Evolutionary conservation across 2,113 vertebrate species (phyloP).

Genomic region (Fregetta grallaria): DNA sequence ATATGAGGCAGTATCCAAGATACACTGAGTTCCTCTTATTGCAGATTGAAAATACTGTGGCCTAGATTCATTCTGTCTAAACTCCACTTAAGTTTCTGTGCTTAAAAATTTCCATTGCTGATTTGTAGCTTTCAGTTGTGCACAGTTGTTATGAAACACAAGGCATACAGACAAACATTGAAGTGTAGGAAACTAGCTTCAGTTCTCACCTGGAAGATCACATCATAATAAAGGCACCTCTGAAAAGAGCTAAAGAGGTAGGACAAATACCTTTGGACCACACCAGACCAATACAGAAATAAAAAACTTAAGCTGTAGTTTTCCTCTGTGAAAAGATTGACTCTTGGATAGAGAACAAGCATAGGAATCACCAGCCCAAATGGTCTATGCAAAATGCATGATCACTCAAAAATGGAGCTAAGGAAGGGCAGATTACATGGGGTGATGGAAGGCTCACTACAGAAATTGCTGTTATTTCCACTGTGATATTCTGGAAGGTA

Average conservation of each 20-base stretch:
- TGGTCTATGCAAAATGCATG: conserved; percentile 20
- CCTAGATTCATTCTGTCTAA: not conserved
- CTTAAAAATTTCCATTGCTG: not conserved
- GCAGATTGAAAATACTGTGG: not conserved
- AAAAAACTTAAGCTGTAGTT: not conserved
- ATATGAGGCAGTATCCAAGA: not conserved
- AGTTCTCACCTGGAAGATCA: not conserved
- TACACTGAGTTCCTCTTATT: not conserved
- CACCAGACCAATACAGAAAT: not conserved
- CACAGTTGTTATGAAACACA: not conserved
- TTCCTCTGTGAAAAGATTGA: not conserved
- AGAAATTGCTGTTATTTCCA: conserved; percentile 39
- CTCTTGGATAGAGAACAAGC: not conserved
- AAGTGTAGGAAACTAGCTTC: not conserved
- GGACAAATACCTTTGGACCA: not conserved
- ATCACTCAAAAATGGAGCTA: conserved; percentile 3
- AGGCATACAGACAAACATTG: not conserved
- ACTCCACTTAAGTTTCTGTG: not conserved
- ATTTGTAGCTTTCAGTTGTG: not conserved
- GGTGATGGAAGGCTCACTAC: not conserved
- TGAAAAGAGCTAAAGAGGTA: not conserved
- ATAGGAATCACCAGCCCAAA: not conserved
- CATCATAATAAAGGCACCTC: not conserved
- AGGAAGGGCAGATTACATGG: not conserved
- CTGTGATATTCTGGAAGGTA: not conserved